Evolutionary conservation across 2,113 vertebrate genomes (phyloP).

Genomic region (Glaucidium brasilianum): DNA sequence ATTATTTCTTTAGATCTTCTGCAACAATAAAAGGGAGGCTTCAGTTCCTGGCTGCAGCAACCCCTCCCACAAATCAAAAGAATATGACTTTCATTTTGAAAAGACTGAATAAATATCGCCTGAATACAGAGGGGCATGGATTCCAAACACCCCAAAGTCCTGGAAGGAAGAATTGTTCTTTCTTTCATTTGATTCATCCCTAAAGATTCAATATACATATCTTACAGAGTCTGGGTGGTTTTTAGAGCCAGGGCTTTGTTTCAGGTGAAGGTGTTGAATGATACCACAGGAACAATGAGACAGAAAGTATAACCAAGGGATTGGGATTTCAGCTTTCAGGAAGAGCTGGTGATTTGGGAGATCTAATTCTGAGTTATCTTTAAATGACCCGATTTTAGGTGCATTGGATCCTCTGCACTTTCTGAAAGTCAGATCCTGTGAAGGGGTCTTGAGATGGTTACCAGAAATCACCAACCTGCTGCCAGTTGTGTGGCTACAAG

Average conservation of each 20-base stretch:
- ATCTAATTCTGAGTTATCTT: background rate
- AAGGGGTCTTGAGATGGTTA: background rate
- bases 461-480: background rate
- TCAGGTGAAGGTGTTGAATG: background rate
- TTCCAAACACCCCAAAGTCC: background rate
- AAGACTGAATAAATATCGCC: slow-evolving; percentile 32
- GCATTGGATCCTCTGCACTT: background rate
- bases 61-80: slow-evolving; percentile 49
- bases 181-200: slow-evolving; percentile 30
- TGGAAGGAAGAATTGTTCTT: slow-evolving; percentile 17
- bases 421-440: background rate
- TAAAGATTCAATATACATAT: background rate
- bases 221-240: background rate
- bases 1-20: slow-evolving; percentile 44
- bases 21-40: slow-evolving; percentile 38
- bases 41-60: background rate
- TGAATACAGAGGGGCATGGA: background rate
- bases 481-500: rapidly evolving
- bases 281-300: background rate
- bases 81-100: background rate
- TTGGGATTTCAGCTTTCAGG: background rate
- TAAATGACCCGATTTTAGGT: background rate
- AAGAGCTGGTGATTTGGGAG: background rate
- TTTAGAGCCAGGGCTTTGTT: slow-evolving; percentile 18
- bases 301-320: background rate